These are phyloP conservation scores for Luehdorfia chinensis DNA, from an alignment of 1,140 invertebrate genomes.

Conservation along the genomic window DNA sequence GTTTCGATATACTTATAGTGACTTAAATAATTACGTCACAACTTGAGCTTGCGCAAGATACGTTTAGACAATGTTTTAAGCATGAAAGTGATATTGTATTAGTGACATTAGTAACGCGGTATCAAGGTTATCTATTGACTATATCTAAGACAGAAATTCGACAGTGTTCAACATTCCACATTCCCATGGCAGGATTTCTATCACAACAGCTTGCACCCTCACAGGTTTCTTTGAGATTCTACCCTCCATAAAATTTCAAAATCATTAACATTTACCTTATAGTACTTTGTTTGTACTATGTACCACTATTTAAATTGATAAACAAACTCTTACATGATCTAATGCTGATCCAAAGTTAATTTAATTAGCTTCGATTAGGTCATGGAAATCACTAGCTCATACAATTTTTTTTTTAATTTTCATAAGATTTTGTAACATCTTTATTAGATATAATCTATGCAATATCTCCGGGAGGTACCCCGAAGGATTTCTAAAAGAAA, in stretches of 20 bases:
- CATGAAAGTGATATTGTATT: too few relatives aligned
- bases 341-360: neutral
- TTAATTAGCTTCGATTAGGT: slow-evolving; percentile 6
- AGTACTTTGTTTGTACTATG: slow-evolving; percentile 11
- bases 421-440: neutral
- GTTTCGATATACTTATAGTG: too few relatives aligned
- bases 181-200: slow-evolving; percentile 15
- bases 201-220: slow-evolving; percentile 7
- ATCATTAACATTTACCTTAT: neutral
- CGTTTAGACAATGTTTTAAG: too few relatives aligned
- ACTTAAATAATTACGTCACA: too few relatives aligned
- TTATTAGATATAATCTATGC: neutral
- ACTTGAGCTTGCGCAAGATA: too few relatives aligned
- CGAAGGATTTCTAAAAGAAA: slow-evolving; percentile 2
- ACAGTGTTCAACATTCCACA: slow-evolving; percentile 6
- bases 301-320: neutral
- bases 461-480: slow-evolving; percentile 15
- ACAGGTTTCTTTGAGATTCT: neutral
- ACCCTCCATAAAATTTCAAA: neutral
- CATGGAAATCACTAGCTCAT: neutral
- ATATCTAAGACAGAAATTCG: neutral
- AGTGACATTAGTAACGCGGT: too few relatives aligned
- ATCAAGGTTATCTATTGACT: too few relatives aligned
- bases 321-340: too few relatives aligned
- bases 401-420: neutral